Evolutionary conservation across 2,113 vertebrate species (phyloP), one percentile per base, ranked within the genome.

Genomic region (Platysternon megacephalum): DNA sequence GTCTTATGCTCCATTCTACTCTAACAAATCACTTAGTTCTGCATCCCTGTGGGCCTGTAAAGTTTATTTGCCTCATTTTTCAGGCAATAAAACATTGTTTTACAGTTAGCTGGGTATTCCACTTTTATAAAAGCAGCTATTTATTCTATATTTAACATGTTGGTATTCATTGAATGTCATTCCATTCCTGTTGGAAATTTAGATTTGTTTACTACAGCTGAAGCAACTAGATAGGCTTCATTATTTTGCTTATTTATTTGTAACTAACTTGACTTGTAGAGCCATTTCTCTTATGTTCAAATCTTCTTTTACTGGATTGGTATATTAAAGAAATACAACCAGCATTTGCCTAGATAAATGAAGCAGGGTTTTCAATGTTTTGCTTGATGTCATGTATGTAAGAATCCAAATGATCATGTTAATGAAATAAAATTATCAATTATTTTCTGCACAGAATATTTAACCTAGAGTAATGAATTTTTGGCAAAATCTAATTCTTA

Each of bases 401-500:
- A 53, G 3, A 32, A 82, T 91, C 16, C 58, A 85, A 86, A 86
- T 52, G 11, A 55, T 24, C 4, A 22, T 13, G 1, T 61, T 91
- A 84, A 55, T 93, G 22, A 86, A 90, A 88, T 88, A 85, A 85
- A 46, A 12, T 9, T 3, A 58, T 9, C 32, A 58, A 88, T 16
- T 52, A 61, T 79, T 92, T 87, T 84, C 2, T 21, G 4, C 0
- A 3, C 8, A 79, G 65, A 83, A 19, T 84, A 86, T 14, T 5
- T 53, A 85, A 84, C 14, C 8, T 52, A 83, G 8, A 85, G 6
- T 11, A 93, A 83, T 80, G 42, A 82, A 68, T 90, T 93, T 19
- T 48, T 82, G 49, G 16, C 58, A 92, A 11, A 87, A 93, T 90
- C 16, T 68, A 81, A 22, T 93, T 95, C 74, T 93, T 96, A 2